Percentiles rank a stretch among this genome's conserved stretches.
phyloP scores from a whole-genome alignment of 2,797 vertebrate species.

The Sebastes oblongus region DNA sequence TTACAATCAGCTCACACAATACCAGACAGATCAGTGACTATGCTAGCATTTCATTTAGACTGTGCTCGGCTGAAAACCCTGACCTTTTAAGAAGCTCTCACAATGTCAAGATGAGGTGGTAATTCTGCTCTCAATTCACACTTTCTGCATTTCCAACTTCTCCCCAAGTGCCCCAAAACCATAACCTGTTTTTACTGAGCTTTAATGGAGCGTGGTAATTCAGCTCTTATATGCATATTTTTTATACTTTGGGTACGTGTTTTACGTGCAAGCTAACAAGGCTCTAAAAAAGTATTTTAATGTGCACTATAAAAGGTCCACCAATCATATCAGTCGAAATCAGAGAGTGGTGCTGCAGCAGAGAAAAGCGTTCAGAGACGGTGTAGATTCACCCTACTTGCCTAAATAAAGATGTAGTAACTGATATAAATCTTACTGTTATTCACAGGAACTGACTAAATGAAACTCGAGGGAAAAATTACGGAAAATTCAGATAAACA shows the following conservation, averaged over 20 bases:
- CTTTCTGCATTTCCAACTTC: slow-evolving; percentile 31
- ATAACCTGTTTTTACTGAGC: slow-evolving; percentile 3
- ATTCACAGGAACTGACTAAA: slow-evolving; percentile 1
- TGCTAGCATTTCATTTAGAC: slow-evolving; percentile 66
- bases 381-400: not conserved
- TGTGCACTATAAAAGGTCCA: not conserved
- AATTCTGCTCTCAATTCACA: slow-evolving; percentile 59
- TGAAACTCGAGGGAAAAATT: not conserved
- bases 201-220: slow-evolving; percentile 33
- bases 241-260: not conserved
- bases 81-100: slow-evolving; percentile 72
- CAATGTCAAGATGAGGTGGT: slow-evolving; percentile 44
- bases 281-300: not conserved
- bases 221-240: not conserved
- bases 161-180: slow-evolving; percentile 1
- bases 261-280: not conserved
- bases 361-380: not conserved
- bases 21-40: slow-evolving; percentile 52
- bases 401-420: not conserved
- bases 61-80: slow-evolving; percentile 58
- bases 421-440: not conserved
- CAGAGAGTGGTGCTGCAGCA: not conserved
- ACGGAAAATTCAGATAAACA: not conserved
- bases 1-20: slow-evolving; percentile 58
- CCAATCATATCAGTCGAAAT: not conserved